These are phyloP conservation scores for Channa argus DNA, from an alignment of 2,113 vertebrate genomes.

Conservation along the genomic window DNA sequence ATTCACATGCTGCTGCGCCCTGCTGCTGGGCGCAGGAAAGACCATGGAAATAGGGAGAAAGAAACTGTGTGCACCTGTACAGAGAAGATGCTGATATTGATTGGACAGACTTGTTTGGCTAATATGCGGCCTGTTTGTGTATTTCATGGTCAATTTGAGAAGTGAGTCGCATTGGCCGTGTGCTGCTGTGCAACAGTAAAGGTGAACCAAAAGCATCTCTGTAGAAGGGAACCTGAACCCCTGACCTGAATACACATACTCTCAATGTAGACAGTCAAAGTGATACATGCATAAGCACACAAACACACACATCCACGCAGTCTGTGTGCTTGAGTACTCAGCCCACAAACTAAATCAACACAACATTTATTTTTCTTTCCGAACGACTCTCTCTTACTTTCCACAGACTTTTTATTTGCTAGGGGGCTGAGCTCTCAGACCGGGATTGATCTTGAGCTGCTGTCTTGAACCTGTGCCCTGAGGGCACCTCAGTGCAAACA, in stretches of 20 bases:
- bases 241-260: conserved; percentile 27
- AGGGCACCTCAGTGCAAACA: conserved; percentile 80
- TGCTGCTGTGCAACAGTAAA: conserved; percentile 24
- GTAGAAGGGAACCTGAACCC: conserved; percentile 12
- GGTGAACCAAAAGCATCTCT: conserved; percentile 35
- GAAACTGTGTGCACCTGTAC: conserved; percentile 13
- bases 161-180: neutral
- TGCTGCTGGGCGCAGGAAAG: conserved; percentile 48
- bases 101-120: conserved; percentile 34
- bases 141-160: conserved; percentile 42
- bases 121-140: conserved; percentile 20
- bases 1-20: conserved; percentile 58
- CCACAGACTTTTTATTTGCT: conserved; percentile 70
- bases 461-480: conserved; percentile 75
- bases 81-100: conserved; percentile 15
- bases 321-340: conserved; percentile 29
- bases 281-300: conserved; percentile 6
- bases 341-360: conserved; percentile 66
- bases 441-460: conserved; percentile 77
- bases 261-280: conserved; percentile 30
- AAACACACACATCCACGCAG: conserved; percentile 3
- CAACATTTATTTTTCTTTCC: conserved; percentile 58
- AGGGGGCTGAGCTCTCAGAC: conserved; percentile 69
- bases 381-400: conserved; percentile 50
- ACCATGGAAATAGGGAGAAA: neutral